These are phyloP conservation scores for Penaeus indicus DNA, from an alignment of 1,140 invertebrate species.

Conservation along the genomic window DNA sequence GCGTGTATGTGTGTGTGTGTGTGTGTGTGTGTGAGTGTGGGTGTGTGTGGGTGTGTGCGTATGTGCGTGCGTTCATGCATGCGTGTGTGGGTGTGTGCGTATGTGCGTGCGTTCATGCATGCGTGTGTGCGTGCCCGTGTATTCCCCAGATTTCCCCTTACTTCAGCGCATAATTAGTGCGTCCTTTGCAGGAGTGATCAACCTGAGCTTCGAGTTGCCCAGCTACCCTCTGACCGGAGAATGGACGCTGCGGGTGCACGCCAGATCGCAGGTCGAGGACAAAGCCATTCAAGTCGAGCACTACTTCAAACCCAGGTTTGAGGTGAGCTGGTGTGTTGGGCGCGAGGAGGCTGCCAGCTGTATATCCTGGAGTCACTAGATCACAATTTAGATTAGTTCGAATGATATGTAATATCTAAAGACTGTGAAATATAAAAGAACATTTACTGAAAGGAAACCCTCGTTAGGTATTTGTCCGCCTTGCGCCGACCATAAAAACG, in stretches of 20 bases:
- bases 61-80: too few species aligned
- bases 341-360: not conserved
- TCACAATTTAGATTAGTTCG: not conserved
- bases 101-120: not conserved
- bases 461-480: constrained; percentile 88
- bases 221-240: constrained; percentile 70
- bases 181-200: constrained; percentile 67
- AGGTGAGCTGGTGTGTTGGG: constrained; percentile 68
- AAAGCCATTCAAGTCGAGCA: constrained; percentile 72
- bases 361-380: not conserved
- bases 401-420: not conserved
- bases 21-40: too few species aligned
- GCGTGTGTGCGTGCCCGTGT: not conserved
- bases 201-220: constrained; percentile 56
- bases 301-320: constrained; percentile 72
- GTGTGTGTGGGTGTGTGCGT: too few species aligned
- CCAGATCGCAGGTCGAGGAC: constrained; percentile 72
- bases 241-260: constrained; percentile 72
- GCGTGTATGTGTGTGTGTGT: too few species aligned
- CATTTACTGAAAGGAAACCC: not conserved
- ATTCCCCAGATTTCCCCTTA: too few species aligned
- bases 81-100: not conserved
- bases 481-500: constrained; percentile 69
- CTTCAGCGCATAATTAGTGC: not conserved
- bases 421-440: not conserved